These are phyloP conservation scores for Spea hammondii DNA, from an alignment of 2,797 vertebrate genomes.

Conservation along the genomic window DNA sequence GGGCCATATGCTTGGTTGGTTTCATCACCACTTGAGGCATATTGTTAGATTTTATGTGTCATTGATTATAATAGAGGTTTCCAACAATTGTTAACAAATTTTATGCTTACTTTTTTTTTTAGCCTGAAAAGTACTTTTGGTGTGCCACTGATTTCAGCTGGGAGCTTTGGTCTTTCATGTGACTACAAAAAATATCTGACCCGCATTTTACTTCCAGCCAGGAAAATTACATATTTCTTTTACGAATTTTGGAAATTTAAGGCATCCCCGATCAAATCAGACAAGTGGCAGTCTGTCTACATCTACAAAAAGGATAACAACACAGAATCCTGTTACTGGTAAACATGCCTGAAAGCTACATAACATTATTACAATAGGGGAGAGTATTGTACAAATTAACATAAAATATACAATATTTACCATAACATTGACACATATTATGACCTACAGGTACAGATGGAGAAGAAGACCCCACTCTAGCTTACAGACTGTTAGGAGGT, in stretches of 20 bases:
- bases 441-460: too few species aligned
- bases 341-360: constrained; percentile 51
- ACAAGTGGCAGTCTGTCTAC: constrained; percentile 74
- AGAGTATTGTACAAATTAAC: too few species aligned
- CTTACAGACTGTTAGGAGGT: too few species aligned
- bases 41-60: too few species aligned
- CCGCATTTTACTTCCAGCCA: constrained; percentile 84
- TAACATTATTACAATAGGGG: too few species aligned
- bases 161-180: constrained; percentile 92
- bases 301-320: constrained; percentile 76
- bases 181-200: constrained; percentile 84
- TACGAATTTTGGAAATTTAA: constrained; percentile 72
- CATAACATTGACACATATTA: too few species aligned
- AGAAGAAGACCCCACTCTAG: too few species aligned
- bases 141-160: constrained; percentile 89
- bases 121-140: constrained; percentile 76
- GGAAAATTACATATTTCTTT: constrained; percentile 81
- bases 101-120: constrained; percentile 32
- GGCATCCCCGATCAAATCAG: constrained; percentile 36
- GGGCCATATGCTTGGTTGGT: too few species aligned
- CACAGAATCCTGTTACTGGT: constrained; percentile 89
- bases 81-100: too few species aligned
- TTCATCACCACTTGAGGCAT: too few species aligned
- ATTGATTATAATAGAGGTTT: too few species aligned
- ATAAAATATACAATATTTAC: too few species aligned